Evolutionary conservation across 2,888 invertebrate species (phyloP).

Genomic region (Ormyrus thymus): DNA sequence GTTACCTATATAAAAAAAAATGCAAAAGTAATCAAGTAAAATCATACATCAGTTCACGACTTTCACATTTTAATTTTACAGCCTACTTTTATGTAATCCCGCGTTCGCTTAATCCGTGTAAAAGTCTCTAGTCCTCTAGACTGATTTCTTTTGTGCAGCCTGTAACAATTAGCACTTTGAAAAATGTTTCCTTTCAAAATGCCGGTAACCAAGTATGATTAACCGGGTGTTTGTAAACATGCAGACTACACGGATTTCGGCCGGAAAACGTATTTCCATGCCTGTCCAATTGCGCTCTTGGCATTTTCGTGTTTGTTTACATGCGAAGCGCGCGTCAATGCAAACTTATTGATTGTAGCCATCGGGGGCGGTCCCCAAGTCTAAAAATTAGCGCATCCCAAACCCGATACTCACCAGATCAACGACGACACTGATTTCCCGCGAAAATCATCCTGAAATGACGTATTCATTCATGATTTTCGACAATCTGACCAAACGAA

Average conservation of each 20-base stretch:
- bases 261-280: constrained; percentile 57
- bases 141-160: not conserved
- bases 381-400: not conserved
- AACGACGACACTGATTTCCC: constrained; percentile 57
- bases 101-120: constrained; percentile 5
- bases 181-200: not conserved
- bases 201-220: not conserved
- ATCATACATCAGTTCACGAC: not conserved
- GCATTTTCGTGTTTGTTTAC: constrained; percentile 69
- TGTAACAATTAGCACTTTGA: not conserved
- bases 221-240: constrained; percentile 43
- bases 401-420: constrained; percentile 64
- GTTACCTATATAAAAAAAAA: not conserved
- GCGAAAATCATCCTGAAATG: constrained; percentile 64
- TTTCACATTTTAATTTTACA: constrained; percentile 20
- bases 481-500: constrained; percentile 73
- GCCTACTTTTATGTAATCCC: constrained; percentile 32
- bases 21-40: not conserved
- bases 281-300: constrained; percentile 55
- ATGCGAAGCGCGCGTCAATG: constrained; percentile 63
- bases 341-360: constrained; percentile 51
- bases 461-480: constrained; percentile 75
- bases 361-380: no score
- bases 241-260: constrained; percentile 41
- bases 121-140: constrained; percentile 12